Percentiles rank a stretch among this genome's conserved stretches.
Evolutionary conservation across 1,140 invertebrate genomes (phyloP).

Genomic region (Aphelinus certus): DNA sequence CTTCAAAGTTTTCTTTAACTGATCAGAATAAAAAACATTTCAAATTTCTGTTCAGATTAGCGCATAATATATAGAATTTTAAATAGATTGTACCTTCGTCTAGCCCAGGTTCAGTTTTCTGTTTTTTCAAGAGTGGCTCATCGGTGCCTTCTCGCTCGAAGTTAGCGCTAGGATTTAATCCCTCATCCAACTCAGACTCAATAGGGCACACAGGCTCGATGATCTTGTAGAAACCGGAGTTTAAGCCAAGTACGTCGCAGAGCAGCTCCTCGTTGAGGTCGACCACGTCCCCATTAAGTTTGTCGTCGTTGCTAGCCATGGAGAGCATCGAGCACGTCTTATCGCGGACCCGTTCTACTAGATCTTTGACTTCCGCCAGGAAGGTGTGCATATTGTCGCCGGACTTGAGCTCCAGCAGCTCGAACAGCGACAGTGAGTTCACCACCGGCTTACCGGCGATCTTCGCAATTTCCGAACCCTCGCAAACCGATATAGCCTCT

Average conservation of each 20-base stretch:
- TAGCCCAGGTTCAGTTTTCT: constrained; percentile 46
- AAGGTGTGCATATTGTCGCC: constrained; percentile 56
- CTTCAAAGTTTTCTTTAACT: constrained; percentile 55
- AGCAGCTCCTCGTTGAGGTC: constrained; percentile 52
- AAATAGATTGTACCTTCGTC: constrained; percentile 37
- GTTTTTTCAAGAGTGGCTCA: constrained; percentile 50
- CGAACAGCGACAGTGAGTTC: constrained; percentile 56
- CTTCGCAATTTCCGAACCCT: constrained; percentile 57
- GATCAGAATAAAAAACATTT: background rate
- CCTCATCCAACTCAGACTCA: constrained; percentile 27
- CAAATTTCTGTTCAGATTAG: background rate
- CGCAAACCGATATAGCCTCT: constrained; percentile 64
- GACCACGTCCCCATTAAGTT: constrained; percentile 47
- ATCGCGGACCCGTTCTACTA: constrained; percentile 53
- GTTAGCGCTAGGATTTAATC: background rate
- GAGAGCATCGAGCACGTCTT: constrained; percentile 50
- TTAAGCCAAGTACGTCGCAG: constrained; percentile 52
- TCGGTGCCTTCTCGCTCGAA: constrained; percentile 27
- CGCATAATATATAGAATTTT: too few relatives aligned
- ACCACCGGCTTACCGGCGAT: constrained; percentile 61
- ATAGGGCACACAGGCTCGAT: constrained; percentile 42
- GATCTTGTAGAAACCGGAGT: constrained; percentile 54
- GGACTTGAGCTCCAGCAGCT: constrained; percentile 58
- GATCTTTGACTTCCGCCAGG: constrained; percentile 52
- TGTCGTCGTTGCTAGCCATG: constrained; percentile 39